Evolutionary conservation across 1,140 invertebrate genomes (phyloP).

Genomic region (Bombus confusus): DNA sequence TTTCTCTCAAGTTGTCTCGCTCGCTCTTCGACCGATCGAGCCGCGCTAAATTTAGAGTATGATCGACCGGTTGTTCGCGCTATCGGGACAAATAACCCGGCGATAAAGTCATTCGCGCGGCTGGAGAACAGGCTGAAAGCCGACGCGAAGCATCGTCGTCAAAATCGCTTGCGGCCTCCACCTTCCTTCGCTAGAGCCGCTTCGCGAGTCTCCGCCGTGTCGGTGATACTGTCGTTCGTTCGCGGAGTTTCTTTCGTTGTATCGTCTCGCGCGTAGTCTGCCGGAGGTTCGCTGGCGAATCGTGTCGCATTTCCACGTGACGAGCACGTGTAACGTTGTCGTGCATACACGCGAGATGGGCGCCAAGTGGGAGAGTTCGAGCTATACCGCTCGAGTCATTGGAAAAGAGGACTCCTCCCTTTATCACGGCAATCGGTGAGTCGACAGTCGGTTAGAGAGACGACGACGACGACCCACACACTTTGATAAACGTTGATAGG

Average conservation of each 20-base stretch:
- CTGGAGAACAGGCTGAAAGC: slow-evolving; percentile 1
- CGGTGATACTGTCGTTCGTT: neutral
- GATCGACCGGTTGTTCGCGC: slow-evolving; percentile 67
- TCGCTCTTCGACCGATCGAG: slow-evolving; percentile 1
- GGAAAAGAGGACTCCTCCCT: slow-evolving; percentile 25
- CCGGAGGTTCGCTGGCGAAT: neutral
- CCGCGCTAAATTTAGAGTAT: slow-evolving; percentile 72
- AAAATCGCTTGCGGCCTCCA: neutral
- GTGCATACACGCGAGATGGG: slow-evolving; percentile 28
- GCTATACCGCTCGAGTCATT: slow-evolving; percentile 13
- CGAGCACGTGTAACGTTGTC: slow-evolving; percentile 40
- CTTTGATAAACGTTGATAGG: neutral
- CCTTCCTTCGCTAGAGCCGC: neutral
- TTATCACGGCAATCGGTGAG: slow-evolving; percentile 47
- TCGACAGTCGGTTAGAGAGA: neutral
- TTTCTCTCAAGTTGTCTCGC: slow-evolving; percentile 17
- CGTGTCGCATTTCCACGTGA: slow-evolving; percentile 55
- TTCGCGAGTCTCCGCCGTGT: neutral
- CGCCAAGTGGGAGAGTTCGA: slow-evolving; percentile 45
- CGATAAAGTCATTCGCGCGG: slow-evolving; percentile 66
- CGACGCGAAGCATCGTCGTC: neutral
- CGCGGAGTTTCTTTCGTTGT: neutral
- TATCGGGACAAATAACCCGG: slow-evolving; percentile 66
- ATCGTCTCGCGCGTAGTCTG: neutral
- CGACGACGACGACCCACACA: neutral